Evolutionary conservation across 2,888 invertebrate genomes (phyloP), one percentile per base, ranked within the genome.

Genomic region (Drosophila longiperda): DNA sequence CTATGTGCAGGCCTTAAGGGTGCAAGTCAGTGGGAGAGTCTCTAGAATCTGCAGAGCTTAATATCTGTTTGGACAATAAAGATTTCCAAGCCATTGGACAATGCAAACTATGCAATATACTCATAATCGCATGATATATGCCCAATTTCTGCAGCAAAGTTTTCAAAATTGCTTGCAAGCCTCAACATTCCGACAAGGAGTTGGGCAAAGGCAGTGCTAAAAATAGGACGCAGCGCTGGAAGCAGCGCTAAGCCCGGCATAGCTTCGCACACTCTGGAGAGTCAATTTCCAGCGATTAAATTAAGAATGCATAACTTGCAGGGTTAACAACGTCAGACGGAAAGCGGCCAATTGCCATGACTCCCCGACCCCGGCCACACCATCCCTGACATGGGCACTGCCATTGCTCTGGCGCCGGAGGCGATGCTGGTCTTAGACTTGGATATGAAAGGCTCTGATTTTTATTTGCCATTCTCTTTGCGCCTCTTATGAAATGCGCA

Each of bases 101-200:
- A 80, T 78, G 89, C 90, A 90, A 87, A 90, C 90, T 87, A 67
- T 84, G 90, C 87, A 78, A 89, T 90, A 77, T 80, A 80, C 80
- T 80, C 78, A 90, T 87, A 87, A 90, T 89, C 90, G 89, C 87
- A 78, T 90, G 89, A 87, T 90, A 90, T 89, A 89, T 87, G 90
- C 82, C 80, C 84, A 90, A 87, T 87, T 87, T 87, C 77, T 80
- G 90, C 74, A 77, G 72, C 78, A 89, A 90, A 84, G 68, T 87
- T 76, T 72, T 65, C 69, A 52, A 69, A 76, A 64, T 74, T 75
- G 71, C 81, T 54, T 50, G 53, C 58, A 36, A 71, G 45, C 58
- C 9, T 9, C 3, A 32, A n/a, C 17, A 49, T 3, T 48, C 23
- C 34, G 50, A 36, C 36, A 40, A 52, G 61, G 23, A 66, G 55